Base-by-base conservation (phyloP, 2,797 vertebrate genomes). In the Aulostomus chinensis region DNA sequence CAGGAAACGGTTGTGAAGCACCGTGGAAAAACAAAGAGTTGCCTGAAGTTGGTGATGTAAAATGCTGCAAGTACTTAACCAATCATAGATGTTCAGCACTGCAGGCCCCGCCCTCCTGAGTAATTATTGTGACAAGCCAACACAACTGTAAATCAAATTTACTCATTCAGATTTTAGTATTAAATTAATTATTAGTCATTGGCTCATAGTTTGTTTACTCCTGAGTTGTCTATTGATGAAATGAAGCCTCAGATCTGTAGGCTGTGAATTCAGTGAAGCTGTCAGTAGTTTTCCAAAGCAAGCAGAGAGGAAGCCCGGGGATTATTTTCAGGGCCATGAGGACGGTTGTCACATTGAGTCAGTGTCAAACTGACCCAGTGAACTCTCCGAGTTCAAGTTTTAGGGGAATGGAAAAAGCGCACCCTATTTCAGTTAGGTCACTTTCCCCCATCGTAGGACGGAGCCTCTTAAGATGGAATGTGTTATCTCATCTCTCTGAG, bases 401-500 rank as follows among this genome's bases (percentile, higher is more conserved):
- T 31, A 48, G 17, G 42, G 24, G 22, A 39, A 30, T 39, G 34
- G 41, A 32, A 58, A 56, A 39, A 26, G 1, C 8, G 4, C 5
- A 18, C 14, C 35, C 18, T 45, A 20, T 48, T 47, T 63, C 13
- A 43, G 35, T 61, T 25, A 29, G 17, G 13, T 58, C 2, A 16
- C 49, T 56, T 53, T 64, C 60, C 60, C 37, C 13, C 3, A 2
- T 38, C 34, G n/a, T 4, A 7, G 31, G 36, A 12, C 57, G 73
- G 57, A 39, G 46, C 46, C 35, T 18, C 48, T 66, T 54, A 51
- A 2, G 18, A 2, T 53, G 68, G 83, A 85, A 84, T 83, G 72
- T 2, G 46, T 86, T 68, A 73, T 63, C 66, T 86, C 73, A 83
- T 83, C 57, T 58, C 58, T 61, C 50, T 1, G 34, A 39, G 63